These are phyloP conservation scores for Pogona vitticeps DNA, from an alignment of 2,113 vertebrate species.

Conservation along the genomic window DNA sequence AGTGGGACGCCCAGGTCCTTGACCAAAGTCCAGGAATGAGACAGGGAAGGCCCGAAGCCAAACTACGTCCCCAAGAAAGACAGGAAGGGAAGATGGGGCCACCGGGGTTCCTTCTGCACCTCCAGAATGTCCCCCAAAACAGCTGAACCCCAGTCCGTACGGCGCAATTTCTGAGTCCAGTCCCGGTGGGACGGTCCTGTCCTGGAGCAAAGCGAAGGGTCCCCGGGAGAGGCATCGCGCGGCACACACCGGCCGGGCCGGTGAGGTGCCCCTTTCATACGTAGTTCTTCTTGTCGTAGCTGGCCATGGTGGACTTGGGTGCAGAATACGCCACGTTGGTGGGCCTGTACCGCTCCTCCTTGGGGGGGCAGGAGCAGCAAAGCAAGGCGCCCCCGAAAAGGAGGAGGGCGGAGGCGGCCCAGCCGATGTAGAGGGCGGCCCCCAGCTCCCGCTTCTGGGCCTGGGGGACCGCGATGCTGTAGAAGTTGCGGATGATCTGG, in stretches of 20 bases:
- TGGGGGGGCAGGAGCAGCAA: conserved; percentile 92
- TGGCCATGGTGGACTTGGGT: conserved; percentile 78
- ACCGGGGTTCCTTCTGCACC: too few relatives aligned
- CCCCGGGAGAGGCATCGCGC: too few relatives aligned
- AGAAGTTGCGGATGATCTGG: conserved; percentile 88
- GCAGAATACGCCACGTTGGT: conserved; percentile 84
- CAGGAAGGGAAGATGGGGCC: too few relatives aligned
- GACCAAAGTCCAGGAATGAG: not conserved
- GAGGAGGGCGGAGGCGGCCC: conserved; percentile 84
- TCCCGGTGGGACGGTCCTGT: not conserved
- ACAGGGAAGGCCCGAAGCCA: too few relatives aligned
- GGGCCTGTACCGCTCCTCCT: conserved; percentile 79
- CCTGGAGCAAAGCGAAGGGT: not conserved
- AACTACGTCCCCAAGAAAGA: not conserved
- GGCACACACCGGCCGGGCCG: too few relatives aligned
- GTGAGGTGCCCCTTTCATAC: conserved; percentile 75
- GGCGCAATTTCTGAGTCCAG: too few relatives aligned
- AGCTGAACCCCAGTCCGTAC: not conserved
- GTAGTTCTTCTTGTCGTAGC: conserved; percentile 91
- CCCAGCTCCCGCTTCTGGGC: conserved; percentile 88
- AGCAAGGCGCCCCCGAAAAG: conserved; percentile 87
- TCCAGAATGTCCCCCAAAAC: not conserved
- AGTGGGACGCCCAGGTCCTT: not conserved
- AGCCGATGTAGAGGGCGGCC: conserved; percentile 87
- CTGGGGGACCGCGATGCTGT: conserved; percentile 82